Conservation (phyloP, 2,113 vertebrate genomes). For the Sinocyclocheilus anshuiensis region DNA sequence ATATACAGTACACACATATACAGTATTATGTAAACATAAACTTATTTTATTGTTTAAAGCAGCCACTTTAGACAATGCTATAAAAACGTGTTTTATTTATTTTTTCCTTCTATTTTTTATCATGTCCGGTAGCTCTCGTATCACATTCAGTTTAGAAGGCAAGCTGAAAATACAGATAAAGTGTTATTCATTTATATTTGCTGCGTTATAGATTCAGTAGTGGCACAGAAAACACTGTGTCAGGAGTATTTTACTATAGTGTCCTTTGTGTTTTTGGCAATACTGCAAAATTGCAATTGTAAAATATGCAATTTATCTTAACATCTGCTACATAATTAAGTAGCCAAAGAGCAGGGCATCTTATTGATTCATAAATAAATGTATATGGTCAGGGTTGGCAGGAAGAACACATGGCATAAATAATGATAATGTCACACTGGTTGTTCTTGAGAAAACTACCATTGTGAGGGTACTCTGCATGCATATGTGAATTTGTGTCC, state of each 20-base stretch:
- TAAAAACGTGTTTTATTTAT: no score
- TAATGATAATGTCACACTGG: background rate
- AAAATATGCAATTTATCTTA: background rate
- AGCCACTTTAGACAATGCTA: no score
- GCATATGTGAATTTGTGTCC: slow-evolving; percentile 31
- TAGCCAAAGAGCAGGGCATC: background rate
- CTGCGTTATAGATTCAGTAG: background rate
- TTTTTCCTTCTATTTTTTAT: no score
- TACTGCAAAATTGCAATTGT: background rate
- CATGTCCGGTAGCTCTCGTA: no score
- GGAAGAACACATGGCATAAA: background rate
- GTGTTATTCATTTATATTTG: background rate
- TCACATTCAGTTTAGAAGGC: no score
- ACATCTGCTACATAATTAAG: background rate
- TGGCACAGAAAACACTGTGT: background rate
- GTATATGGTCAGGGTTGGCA: background rate
- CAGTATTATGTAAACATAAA: no score
- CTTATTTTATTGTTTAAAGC: no score
- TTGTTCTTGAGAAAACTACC: slow-evolving; percentile 10
- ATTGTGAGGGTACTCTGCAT: background rate
- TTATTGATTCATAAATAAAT: background rate
- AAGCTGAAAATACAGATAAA: background rate
- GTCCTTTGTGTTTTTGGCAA: background rate
- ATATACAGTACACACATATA: no score
- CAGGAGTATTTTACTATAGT: background rate